These are phyloP conservation scores for Microplitis deprimator DNA, from an alignment of 2,888 invertebrate genomes.

Conservation along the genomic window DNA sequence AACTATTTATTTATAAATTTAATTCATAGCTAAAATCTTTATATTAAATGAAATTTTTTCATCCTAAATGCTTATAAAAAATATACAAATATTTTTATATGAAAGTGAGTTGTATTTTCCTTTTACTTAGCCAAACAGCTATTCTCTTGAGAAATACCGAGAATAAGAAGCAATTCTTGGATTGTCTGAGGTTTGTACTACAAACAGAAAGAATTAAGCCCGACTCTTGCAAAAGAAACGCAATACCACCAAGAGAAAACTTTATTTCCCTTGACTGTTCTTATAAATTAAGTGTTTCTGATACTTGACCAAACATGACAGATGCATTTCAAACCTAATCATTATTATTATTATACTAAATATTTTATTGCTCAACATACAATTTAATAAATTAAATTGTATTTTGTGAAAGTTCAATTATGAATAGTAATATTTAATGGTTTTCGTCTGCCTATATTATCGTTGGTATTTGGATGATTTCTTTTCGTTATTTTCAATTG, in stretches of 20 bases:
- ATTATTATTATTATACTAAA: not conserved
- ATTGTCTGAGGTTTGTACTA: conserved; percentile 50
- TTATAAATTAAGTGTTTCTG: not conserved
- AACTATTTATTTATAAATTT: not conserved
- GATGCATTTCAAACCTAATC: not conserved
- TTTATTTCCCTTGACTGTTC: not conserved
- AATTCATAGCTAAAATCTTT: not conserved
- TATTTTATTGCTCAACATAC: not conserved
- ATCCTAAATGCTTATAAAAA: not conserved
- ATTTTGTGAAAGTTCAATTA: not conserved
- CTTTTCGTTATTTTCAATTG: conserved; percentile 51
- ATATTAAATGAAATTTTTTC: not conserved
- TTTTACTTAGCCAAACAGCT: conserved; percentile 34
- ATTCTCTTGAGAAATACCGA: conserved; percentile 55
- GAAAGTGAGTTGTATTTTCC: conserved; percentile 37
- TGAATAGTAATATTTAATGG: not conserved
- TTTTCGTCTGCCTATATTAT: not conserved
- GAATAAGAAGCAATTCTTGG: conserved; percentile 52
- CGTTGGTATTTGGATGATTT: not conserved
- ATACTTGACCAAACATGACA: not conserved
- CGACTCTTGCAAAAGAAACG: conserved; percentile 12
- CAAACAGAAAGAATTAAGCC: conserved; percentile 50
- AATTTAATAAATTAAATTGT: not conserved
- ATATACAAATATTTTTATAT: conserved; percentile 9
- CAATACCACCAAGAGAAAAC: conserved; percentile 40